These are phyloP conservation scores for Centruroides sculpturatus DNA, from an alignment of 1,140 invertebrate species.

Conservation along the genomic window DNA sequence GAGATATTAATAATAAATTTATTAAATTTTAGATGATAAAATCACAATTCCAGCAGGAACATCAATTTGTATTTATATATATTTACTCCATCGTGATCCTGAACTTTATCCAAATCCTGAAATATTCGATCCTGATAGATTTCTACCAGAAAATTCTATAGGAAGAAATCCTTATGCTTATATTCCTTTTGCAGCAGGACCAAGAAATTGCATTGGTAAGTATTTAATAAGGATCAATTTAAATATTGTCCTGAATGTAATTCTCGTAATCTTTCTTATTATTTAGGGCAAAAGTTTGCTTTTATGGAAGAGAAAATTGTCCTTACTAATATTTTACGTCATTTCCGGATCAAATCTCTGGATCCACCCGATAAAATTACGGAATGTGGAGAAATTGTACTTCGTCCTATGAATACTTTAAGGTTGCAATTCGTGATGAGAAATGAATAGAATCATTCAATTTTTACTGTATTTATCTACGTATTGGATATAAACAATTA, in stretches of 20 bases:
- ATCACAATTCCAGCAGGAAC: conserved; percentile 33
- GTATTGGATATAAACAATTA: too few species aligned
- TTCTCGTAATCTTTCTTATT: neutral
- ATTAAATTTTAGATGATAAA: conserved; percentile 3
- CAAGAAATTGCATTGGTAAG: conserved; percentile 30
- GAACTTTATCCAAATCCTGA: conserved; percentile 4
- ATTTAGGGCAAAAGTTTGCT: conserved; percentile 37
- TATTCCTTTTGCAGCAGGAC: conserved; percentile 28
- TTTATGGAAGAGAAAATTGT: conserved; percentile 39
- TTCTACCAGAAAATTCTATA: conserved; percentile 21
- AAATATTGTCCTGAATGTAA: too few species aligned
- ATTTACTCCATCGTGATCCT: neutral
- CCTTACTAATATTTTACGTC: conserved; percentile 30
- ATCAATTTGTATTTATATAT: conserved; percentile 25
- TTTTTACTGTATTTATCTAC: too few species aligned
- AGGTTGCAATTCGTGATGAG: too few species aligned
- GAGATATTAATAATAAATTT: conserved; percentile 20
- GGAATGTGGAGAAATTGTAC: too few species aligned
- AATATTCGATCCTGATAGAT: conserved; percentile 6
- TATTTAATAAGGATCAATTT: too few species aligned
- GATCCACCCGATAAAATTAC: conserved; percentile 12
- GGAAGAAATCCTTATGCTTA: conserved; percentile 30
- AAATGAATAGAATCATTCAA: too few species aligned
- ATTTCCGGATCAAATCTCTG: conserved; percentile 13
- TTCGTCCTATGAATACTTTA: too few species aligned